These are phyloP conservation scores for Falco concolor DNA, from an alignment of 2,797 vertebrate species.

Conservation along the genomic window DNA sequence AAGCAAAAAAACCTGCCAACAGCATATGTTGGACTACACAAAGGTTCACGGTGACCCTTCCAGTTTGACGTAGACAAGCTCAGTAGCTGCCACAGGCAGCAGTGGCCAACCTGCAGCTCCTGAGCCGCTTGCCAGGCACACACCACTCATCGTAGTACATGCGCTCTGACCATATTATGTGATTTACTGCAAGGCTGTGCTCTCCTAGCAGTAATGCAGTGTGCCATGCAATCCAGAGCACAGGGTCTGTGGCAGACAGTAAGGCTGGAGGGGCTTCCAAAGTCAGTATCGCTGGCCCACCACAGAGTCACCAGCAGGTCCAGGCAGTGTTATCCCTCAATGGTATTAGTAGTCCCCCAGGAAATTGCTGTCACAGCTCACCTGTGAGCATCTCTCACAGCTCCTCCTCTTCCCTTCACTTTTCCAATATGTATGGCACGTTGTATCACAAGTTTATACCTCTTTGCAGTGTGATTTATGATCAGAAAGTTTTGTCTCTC, in stretches of 20 bases:
- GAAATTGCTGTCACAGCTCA: not conserved
- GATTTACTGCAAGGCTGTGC: too few species aligned
- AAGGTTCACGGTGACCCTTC: not conserved
- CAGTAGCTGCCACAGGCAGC: rapidly evolving
- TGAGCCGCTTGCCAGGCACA: rapidly evolving
- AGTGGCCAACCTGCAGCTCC: not conserved
- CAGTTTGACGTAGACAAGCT: not conserved
- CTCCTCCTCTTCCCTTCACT: not conserved
- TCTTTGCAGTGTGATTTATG: rapidly evolving
- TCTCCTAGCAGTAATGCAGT: not conserved
- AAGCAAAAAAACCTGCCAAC: not conserved
- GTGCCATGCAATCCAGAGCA: not conserved
- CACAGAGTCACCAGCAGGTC: not conserved
- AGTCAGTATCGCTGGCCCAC: rapidly evolving
- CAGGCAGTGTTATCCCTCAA: rapidly evolving
- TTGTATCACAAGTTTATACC: not conserved
- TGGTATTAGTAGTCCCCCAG: rapidly evolving
- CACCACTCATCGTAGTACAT: rapidly evolving
- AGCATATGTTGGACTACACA: not conserved
- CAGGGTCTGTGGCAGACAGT: not conserved
- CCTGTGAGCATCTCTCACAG: not conserved
- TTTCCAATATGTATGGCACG: rapidly evolving
- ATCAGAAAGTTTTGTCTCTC: not conserved
- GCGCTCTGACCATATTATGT: rapidly evolving
- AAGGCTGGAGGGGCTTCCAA: not conserved